Evolutionary conservation across 2,888 invertebrate genomes (phyloP).

Genomic region (Drosophila peninsularis): DNA sequence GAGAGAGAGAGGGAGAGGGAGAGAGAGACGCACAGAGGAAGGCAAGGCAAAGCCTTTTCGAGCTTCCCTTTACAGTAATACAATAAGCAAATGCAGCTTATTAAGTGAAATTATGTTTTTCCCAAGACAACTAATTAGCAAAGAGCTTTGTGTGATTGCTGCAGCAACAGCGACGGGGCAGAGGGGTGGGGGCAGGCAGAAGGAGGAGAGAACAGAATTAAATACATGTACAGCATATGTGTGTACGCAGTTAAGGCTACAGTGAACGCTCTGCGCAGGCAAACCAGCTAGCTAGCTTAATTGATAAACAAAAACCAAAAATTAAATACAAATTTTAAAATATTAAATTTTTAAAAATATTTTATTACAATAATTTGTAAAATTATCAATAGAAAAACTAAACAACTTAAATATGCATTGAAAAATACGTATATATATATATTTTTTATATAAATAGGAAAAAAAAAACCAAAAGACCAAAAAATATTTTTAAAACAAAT

Average conservation of each 20-base stretch:
- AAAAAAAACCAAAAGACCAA: too few species aligned
- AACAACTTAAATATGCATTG: too few species aligned
- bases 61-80: not conserved
- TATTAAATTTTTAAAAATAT: too few species aligned
- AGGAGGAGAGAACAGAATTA: not conserved
- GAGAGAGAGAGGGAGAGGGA: not conserved
- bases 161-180: not conserved
- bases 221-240: not conserved
- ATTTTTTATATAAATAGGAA: too few species aligned
- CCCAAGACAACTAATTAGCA: conserved; percentile 2
- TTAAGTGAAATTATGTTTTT: conserved; percentile 7
- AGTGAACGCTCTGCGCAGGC: not conserved
- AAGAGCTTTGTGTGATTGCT: conserved; percentile 4
- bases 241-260: not conserved
- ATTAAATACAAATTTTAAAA: too few species aligned
- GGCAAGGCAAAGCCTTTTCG: not conserved
- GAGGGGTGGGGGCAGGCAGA: not conserved
- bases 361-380: too few species aligned
- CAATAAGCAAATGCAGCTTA: conserved; percentile 11
- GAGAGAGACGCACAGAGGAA: not conserved
- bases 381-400: too few species aligned
- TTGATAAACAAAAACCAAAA: too few species aligned
- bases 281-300: too few species aligned
- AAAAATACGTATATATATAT: too few species aligned
- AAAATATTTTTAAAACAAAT: too few species aligned